Conservation (phyloP, 1,140 invertebrate genomes). For the Trichoplusia ni region DNA sequence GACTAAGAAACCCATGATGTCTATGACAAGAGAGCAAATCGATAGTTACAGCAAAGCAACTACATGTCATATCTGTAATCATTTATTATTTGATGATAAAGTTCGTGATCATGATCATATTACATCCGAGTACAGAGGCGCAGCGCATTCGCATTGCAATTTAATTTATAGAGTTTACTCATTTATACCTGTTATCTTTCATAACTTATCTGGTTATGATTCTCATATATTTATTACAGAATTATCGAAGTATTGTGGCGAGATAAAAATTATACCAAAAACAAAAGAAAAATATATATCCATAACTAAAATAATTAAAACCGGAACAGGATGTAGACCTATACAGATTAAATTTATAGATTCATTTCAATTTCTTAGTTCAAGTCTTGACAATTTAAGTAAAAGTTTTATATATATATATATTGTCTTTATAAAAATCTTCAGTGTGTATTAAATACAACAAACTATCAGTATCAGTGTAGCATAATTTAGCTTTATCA, state of each 20-base stretch:
- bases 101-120: conserved; percentile 53
- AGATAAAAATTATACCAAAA: not conserved
- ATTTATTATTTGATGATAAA: not conserved
- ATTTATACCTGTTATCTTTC: conserved; percentile 50
- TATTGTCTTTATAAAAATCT: too few relatives aligned
- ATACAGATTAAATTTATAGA: not conserved
- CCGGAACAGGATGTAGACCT: too few relatives aligned
- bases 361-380: not conserved
- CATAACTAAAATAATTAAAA: not conserved
- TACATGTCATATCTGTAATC: not conserved
- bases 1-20: not conserved
- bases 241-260: not conserved
- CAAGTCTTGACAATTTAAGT: not conserved
- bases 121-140: conserved; percentile 45
- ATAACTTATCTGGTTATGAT: conserved; percentile 53
- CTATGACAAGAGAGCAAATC: not conserved
- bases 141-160: conserved; percentile 51
- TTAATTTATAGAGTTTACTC: conserved; percentile 44
- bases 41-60: not conserved
- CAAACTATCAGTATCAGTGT: too few relatives aligned
- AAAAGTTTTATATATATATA: too few relatives aligned
- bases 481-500: too few relatives aligned
- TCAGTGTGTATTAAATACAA: too few relatives aligned
- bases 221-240: conserved; percentile 57
- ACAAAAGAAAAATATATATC: not conserved